phyloP scores from a whole-genome alignment of 2,888 invertebrate genomes.

The Dryobotodes eremita region DNA sequence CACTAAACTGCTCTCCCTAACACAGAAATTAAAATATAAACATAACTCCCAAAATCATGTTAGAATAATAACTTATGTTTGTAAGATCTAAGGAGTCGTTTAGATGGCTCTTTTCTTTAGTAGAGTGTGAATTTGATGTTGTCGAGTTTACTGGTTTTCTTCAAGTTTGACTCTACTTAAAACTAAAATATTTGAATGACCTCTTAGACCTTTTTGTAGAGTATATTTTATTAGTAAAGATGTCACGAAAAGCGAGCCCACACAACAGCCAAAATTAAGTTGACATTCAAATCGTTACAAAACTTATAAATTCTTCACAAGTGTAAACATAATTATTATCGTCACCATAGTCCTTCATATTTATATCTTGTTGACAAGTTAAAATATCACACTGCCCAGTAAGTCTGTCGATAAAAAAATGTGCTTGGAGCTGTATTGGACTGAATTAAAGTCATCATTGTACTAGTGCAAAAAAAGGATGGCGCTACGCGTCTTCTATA shows the following conservation, averaged over 20 bases:
- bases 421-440: neutral
- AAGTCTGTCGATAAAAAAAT: neutral
- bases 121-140: neutral
- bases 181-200: neutral
- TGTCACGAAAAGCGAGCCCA: neutral
- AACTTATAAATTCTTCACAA: conserved; percentile 16
- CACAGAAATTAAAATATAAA: neutral
- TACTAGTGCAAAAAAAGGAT: conserved; percentile 13
- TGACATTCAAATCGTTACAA: neutral
- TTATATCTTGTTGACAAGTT: conserved; percentile 10
- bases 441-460: neutral
- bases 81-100: conserved; percentile 1
- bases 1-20: conserved; percentile 28
- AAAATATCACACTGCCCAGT: conserved; percentile 26
- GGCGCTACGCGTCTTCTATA: neutral
- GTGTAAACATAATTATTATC: conserved; percentile 59
- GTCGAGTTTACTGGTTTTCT: too few relatives aligned
- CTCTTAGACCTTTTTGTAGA: neutral
- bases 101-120: neutral
- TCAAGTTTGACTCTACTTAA: conserved; percentile 3
- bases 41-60: conserved; percentile 6
- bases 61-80: conserved; percentile 35
- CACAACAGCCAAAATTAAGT: conserved; percentile 11
- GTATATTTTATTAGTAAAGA: conserved; percentile 24
- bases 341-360: conserved; percentile 9